Evolutionary conservation across 2,797 vertebrate species (phyloP).

Genomic region (Falco peregrinus): DNA sequence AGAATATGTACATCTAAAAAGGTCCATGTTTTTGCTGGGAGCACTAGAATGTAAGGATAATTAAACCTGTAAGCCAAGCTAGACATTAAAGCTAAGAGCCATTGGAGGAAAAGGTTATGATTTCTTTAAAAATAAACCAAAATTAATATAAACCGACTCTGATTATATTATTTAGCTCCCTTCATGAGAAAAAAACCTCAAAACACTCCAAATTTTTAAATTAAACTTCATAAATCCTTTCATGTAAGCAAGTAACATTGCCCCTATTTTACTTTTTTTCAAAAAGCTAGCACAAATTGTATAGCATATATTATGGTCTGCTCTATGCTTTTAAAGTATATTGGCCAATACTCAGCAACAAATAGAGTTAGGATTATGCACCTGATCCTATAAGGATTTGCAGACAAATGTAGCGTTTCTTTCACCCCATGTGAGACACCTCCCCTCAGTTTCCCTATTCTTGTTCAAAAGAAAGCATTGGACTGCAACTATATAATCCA

Average conservation of each 20-base stretch:
- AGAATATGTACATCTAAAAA: background rate
- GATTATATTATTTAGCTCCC: background rate
- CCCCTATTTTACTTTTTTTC: background rate
- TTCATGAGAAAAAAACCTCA: background rate
- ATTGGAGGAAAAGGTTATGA: background rate
- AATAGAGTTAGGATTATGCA: background rate
- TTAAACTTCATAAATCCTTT: background rate
- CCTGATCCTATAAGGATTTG: background rate
- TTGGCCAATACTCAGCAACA: background rate
- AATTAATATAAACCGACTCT: background rate
- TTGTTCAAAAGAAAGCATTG: background rate
- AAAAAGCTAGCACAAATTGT: background rate
- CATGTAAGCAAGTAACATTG: background rate
- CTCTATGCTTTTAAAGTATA: background rate
- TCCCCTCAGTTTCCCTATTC: background rate
- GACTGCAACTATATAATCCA: background rate
- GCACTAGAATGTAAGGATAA: background rate
- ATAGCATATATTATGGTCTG: background rate
- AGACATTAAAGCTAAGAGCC: background rate
- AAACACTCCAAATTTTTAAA: background rate
- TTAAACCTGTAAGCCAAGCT: background rate
- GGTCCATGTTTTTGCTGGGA: background rate
- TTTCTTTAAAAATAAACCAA: background rate
- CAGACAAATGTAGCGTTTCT: background rate
- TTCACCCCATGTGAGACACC: background rate